Evolutionary conservation across 2,797 vertebrate species (phyloP), one percentile per base, ranked within the genome.

Genomic region (Anniella stebbinsi): DNA sequence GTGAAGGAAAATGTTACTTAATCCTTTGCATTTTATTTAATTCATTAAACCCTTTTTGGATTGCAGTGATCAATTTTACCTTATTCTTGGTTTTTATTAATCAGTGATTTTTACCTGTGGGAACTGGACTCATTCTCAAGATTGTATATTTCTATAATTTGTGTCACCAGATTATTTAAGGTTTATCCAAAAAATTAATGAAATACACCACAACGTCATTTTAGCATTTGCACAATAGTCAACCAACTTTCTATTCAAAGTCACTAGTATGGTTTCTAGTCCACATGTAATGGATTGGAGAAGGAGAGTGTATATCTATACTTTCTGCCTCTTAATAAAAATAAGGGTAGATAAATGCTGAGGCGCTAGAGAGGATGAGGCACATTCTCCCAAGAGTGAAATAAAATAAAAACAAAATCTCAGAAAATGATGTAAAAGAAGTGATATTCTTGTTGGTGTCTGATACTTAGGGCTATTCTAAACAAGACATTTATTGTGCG

Each of bases 31-130:
- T 9, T 89, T 89, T 88, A 21, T 41, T 36, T 28, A 83, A 76
- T 88, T 88, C 12, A 48, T 90, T 93, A 82, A 88, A 2, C 88
- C 93, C 8, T 87, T 67, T 91, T 90, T 84, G 18, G 84, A n/a
- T 92, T 93, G n/a, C 76, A 80, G 7, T 67, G 91, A 28, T 73
- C 92, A 92, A 2, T 28, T 90, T 70, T 30, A 87, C 70, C 33
- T 82, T 57, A 48, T 1, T 70, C 73, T 36, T 72, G 70, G 51
- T 51, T 51, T 51, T 51, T 51, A 66, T 91, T 88, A 63, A 75
- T 81, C 90, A 54, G 38, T 1, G 0, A 13, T 1, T 87, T 90
- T 86, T 88, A 2, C 93, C 89, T 92, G 51, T 28, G 28, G 54
- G n/a, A 38, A 0, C 54, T 93, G 45, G 51, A 80, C 90, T 87